A percentile compares a stretch with the other conserved stretches of the same genome.
phyloP scores from a whole-genome alignment of 1,140 invertebrate species.

The Glomeris maerens region DNA sequence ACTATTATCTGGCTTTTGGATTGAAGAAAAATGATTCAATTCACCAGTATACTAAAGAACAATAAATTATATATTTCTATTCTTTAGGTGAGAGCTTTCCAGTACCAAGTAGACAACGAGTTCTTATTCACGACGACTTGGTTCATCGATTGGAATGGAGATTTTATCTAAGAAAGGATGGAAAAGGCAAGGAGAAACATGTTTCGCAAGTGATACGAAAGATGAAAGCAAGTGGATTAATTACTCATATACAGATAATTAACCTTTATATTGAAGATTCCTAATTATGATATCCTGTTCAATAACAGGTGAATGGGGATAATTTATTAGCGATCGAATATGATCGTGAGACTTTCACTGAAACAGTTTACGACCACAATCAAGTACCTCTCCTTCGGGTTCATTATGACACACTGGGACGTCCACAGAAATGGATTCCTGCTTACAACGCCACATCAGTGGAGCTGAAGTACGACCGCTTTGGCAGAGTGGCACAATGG shows the following conservation, averaged over 20 bases:
- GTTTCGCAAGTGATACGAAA: slow-evolving; percentile 8
- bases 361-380: slow-evolving; percentile 78
- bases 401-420: slow-evolving; percentile 77
- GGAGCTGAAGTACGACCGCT: slow-evolving; percentile 81
- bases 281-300: background rate
- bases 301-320: slow-evolving; percentile 59
- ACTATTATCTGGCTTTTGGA: background rate
- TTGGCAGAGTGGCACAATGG: slow-evolving; percentile 77
- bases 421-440: slow-evolving; percentile 76
- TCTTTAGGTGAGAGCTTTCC: slow-evolving; percentile 63
- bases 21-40: background rate
- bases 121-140: slow-evolving; percentile 72
- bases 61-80: background rate
- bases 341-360: slow-evolving; percentile 71
- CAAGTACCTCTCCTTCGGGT: slow-evolving; percentile 70
- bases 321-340: slow-evolving; percentile 83
- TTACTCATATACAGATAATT: background rate
- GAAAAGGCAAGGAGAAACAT: slow-evolving; percentile 10
- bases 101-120: slow-evolving; percentile 73
- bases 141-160: slow-evolving; percentile 90
- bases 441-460: slow-evolving; percentile 56
- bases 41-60: background rate
- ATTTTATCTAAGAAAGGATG: slow-evolving; percentile 48
- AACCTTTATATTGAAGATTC: background rate
- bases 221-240: slow-evolving; percentile 5